Evolutionary conservation across 2,888 invertebrate genomes (phyloP).

Genomic region (Brachyptera risi): DNA sequence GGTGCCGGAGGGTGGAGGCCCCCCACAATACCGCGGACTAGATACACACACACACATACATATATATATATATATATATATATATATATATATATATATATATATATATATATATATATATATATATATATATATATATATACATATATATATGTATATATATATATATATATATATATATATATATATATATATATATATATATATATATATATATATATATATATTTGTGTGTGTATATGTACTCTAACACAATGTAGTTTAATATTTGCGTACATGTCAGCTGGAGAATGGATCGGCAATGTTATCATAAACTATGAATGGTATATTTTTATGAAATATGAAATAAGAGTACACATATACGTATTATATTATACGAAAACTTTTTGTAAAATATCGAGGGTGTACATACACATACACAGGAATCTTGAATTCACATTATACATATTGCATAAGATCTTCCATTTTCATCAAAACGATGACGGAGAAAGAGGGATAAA

Average conservation of each 20-base stretch:
- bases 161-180: no score
- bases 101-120: no score
- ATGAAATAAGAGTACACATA: no score
- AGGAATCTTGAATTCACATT: conserved; percentile 8
- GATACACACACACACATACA: no score
- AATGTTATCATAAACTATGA: conserved; percentile 8
- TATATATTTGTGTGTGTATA: not conserved
- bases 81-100: no score
- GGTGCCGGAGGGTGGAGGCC: not conserved
- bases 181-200: no score
- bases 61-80: no score
- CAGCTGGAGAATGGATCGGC: conserved; percentile 12
- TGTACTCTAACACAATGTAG: conserved; percentile 11
- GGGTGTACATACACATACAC: not conserved
- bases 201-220: not conserved
- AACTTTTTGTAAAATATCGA: conserved; percentile 2
- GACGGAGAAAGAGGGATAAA: conserved; percentile 10
- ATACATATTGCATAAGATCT: conserved; percentile 17
- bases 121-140: no score
- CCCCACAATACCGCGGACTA: no score
- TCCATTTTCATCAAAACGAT: conserved; percentile 13
- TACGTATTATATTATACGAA: no score
- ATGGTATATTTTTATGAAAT: conserved; percentile 13
- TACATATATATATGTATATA: no score
- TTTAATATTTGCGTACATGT: not conserved